Evolutionary conservation across 2,113 vertebrate genomes (phyloP).

Genomic region (Kryptolebias marmoratus): DNA sequence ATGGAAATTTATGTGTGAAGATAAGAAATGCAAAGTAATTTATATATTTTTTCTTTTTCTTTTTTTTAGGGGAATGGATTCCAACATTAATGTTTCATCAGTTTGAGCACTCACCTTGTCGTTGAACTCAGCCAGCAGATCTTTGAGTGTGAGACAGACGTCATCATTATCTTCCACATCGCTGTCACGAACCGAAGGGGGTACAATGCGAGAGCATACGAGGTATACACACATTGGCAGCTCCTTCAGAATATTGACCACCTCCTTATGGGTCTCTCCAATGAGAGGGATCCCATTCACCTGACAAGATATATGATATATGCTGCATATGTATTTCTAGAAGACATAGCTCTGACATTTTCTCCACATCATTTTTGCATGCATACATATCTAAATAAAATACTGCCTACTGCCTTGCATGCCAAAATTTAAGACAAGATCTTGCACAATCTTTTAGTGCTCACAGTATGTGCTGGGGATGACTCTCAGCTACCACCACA

Average conservation of each 20-base stretch:
- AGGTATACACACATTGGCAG: slow-evolving; percentile 86
- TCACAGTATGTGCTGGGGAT: too few relatives aligned
- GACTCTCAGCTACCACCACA: too few relatives aligned
- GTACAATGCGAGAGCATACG: slow-evolving; percentile 84
- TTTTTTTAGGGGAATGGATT: slow-evolving; percentile 5
- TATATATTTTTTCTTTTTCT: background rate
- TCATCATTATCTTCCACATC: slow-evolving; percentile 73
- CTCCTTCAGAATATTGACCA: slow-evolving; percentile 89
- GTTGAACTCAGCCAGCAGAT: slow-evolving; percentile 79
- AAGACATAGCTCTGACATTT: background rate
- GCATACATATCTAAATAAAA: background rate
- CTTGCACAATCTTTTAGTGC: too few relatives aligned
- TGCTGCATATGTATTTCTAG: background rate
- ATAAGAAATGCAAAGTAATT: background rate
- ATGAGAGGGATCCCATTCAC: slow-evolving; percentile 91
- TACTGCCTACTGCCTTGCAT: background rate
- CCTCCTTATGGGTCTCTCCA: slow-evolving; percentile 91
- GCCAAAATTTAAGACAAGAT: background rate
- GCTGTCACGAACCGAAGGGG: slow-evolving; percentile 58
- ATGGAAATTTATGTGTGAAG: background rate
- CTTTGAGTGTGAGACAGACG: slow-evolving; percentile 75
- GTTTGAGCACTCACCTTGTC: slow-evolving; percentile 68
- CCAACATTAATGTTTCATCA: slow-evolving; percentile 2
- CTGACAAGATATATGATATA: slow-evolving; percentile 65
- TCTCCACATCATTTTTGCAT: background rate